A percentile compares a stretch with the other conserved stretches of the same genome.
Evolutionary conservation across 1,140 invertebrate species (phyloP).

Genomic region (Microvelia longipes): DNA sequence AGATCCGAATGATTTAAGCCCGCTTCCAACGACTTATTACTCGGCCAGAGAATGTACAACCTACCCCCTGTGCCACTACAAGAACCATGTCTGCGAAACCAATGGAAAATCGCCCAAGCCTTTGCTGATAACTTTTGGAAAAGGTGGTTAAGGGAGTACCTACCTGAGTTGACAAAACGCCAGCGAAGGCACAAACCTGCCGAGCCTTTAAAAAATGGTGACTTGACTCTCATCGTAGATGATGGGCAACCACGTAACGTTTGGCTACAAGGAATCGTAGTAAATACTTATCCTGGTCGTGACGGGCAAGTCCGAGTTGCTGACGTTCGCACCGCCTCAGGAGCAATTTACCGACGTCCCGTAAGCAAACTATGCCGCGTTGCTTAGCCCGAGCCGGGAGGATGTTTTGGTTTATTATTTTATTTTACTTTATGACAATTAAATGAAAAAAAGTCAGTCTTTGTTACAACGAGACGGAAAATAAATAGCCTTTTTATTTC

Average conservation of each 20-base stretch:
- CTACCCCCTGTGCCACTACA: background rate
- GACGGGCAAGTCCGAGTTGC: background rate
- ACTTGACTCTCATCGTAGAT: background rate
- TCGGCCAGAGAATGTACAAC: background rate
- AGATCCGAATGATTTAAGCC: background rate
- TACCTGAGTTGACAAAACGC: background rate
- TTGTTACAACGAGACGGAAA: no score
- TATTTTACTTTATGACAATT: background rate
- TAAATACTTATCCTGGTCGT: background rate
- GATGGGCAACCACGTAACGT: background rate
- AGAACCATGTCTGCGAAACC: background rate
- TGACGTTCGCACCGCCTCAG: background rate
- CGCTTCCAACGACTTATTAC: background rate
- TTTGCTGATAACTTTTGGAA: background rate
- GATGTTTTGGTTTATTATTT: background rate
- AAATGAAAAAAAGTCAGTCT: no score
- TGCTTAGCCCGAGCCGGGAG: background rate
- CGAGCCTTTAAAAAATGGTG: background rate
- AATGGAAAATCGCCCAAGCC: background rate
- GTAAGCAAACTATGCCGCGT: background rate
- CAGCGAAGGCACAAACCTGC: background rate
- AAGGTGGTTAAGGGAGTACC: background rate
- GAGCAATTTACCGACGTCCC: background rate
- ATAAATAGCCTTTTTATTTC: no score
- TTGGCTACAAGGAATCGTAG: background rate